Percentiles rank a stretch among this genome's conserved stretches.
phyloP scores from a whole-genome alignment of 2,888 invertebrate genomes.

The Papilio demoleus region DNA sequence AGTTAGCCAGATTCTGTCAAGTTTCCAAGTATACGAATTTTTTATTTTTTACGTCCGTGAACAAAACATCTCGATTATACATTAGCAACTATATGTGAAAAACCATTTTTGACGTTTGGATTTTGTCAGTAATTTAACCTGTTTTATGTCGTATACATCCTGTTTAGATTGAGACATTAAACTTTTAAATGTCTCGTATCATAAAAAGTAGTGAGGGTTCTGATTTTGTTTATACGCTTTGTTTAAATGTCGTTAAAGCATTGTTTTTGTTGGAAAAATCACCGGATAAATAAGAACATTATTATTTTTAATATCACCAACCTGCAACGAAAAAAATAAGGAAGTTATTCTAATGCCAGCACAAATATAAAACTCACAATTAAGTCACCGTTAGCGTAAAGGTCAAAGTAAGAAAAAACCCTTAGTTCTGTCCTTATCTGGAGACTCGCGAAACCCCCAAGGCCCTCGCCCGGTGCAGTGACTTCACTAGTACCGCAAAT shows the following conservation, averaged over 20 bases:
- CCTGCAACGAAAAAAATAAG: constrained; percentile 15
- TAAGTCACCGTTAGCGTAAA: constrained; percentile 1
- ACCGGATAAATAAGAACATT: neutral
- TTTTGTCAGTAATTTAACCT: constrained; percentile 3
- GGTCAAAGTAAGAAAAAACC: constrained; percentile 31
- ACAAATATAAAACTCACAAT: constrained; percentile 21
- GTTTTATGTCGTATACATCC: constrained; percentile 6
- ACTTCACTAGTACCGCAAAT: constrained; percentile 15
- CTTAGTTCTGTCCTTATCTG: constrained; percentile 7
- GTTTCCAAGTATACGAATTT: neutral
- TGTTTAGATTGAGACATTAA: constrained; percentile 16
- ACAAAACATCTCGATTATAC: neutral
- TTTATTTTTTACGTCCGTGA: neutral
- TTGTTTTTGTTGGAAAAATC: neutral
- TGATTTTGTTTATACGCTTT: too few relatives aligned
- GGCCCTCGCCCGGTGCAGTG: constrained; percentile 20
- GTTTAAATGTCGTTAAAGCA: neutral
- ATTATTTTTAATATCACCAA: neutral
- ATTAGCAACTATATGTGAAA: constrained; percentile 16
- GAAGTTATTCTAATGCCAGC: constrained; percentile 15
- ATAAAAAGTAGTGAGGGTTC: too few relatives aligned
- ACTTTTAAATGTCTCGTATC: neutral
- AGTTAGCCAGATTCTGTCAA: neutral
- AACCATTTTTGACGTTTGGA: constrained; percentile 15
- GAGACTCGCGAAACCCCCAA: constrained; percentile 31